Percentiles rank a stretch among this genome's conserved stretches.
Evolutionary conservation across 2,888 invertebrate genomes (phyloP).

Genomic region (Lathronympha strigana): DNA sequence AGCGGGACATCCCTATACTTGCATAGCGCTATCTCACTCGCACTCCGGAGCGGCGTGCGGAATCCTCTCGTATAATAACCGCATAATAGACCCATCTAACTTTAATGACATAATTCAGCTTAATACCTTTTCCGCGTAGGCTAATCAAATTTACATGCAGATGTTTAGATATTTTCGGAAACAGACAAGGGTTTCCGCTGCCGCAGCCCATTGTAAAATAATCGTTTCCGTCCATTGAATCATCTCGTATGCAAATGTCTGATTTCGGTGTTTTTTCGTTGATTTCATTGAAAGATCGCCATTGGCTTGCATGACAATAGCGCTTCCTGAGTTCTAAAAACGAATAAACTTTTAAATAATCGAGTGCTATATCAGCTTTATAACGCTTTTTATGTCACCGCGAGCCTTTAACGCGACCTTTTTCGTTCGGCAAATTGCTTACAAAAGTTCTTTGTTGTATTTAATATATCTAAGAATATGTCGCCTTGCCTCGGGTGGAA

Average conservation of each 20-base stretch:
- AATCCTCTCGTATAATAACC: too few relatives aligned
- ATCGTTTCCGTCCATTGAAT: conserved; percentile 75
- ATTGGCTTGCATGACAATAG: conserved; percentile 45
- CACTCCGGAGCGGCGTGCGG: too few relatives aligned
- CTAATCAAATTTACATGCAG: conserved; percentile 41
- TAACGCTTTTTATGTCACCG: conserved; percentile 5
- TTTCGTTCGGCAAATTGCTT: conserved; percentile 20
- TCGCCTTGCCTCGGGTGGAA: conserved; percentile 4
- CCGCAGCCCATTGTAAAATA: conserved; percentile 69
- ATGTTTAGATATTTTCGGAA: conserved; percentile 41
- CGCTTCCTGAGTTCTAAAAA: conserved; percentile 31
- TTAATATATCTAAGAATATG: background rate
- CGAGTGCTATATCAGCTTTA: background rate
- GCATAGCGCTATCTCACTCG: too few relatives aligned
- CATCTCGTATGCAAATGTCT: conserved; percentile 53
- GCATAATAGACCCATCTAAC: background rate
- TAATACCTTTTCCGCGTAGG: conserved; percentile 16
- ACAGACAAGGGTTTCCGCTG: conserved; percentile 36
- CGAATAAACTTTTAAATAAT: conserved; percentile 2
- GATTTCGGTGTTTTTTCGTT: conserved; percentile 51
- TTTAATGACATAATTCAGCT: conserved; percentile 10
- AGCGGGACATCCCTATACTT: too few relatives aligned
- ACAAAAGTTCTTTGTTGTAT: conserved; percentile 11
- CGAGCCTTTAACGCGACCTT: conserved; percentile 23
- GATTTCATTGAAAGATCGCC: conserved; percentile 61